A percentile compares a stretch with the other conserved stretches of the same genome.
phyloP scores from a whole-genome alignment of 2,888 invertebrate species.

The Incurvaria masculella region DNA sequence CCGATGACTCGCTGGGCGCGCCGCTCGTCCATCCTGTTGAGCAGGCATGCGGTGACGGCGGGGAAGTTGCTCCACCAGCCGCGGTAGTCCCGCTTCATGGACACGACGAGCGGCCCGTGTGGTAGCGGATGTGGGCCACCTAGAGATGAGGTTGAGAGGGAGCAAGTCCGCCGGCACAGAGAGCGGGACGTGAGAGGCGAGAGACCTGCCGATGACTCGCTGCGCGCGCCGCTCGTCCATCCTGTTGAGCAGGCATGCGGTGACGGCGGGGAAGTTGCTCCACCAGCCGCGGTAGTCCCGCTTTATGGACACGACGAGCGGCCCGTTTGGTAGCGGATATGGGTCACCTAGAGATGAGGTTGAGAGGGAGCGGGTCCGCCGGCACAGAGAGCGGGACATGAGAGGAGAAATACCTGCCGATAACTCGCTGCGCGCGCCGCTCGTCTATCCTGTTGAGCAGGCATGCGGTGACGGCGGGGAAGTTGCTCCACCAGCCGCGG shows the following conservation, averaged over 20 bases:
- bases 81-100: constrained; percentile 41
- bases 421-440: constrained; percentile 28
- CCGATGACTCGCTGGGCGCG: constrained; percentile 31
- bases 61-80: constrained; percentile 45
- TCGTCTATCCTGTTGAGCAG: constrained; percentile 33
- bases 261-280: constrained; percentile 44
- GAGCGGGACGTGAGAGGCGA: too few species aligned
- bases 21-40: constrained; percentile 31
- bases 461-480: constrained; percentile 48
- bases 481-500: constrained; percentile 40
- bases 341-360: too few species aligned
- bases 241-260: constrained; percentile 39
- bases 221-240: constrained; percentile 31
- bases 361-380: too few species aligned
- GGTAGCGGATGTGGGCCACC: too few species aligned
- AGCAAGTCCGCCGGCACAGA: too few species aligned
- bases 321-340: constrained; percentile 22
- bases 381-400: too few species aligned
- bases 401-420: constrained; percentile 25
- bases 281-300: constrained; percentile 44
- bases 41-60: constrained; percentile 44
- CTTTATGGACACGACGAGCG: constrained; percentile 45
- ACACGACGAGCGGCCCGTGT: constrained; percentile 42
- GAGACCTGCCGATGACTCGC: constrained; percentile 27
- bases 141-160: too few species aligned